Evolutionary conservation across 64 coral and sea anemone species (phyloP).

Genomic region (Catalaphyllia jardinei): DNA sequence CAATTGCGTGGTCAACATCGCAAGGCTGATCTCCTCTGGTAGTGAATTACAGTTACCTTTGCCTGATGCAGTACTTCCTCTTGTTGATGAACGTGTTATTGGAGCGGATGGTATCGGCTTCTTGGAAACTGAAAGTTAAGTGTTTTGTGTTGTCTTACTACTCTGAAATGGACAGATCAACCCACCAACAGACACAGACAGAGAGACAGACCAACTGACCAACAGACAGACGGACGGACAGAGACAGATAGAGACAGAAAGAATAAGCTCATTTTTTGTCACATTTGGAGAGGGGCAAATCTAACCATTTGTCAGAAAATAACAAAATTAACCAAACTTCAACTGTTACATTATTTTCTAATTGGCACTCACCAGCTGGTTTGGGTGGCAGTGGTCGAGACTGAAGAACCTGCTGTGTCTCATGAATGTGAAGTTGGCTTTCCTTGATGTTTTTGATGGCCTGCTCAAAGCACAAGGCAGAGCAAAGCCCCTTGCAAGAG

Average conservation of each 20-base stretch:
- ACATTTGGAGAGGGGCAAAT: too few species aligned
- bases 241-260: too few species aligned
- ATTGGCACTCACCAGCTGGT: neutral
- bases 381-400: neutral
- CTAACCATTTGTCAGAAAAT: too few species aligned
- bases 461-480: constrained; percentile 55
- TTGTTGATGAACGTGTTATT: constrained; percentile 22
- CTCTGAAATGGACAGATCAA: neutral
- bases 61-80: neutral
- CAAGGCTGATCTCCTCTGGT: neutral
- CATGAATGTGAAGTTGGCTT: constrained; percentile 21
- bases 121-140: neutral
- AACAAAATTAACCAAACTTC: too few species aligned
- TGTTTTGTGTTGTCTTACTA: neutral
- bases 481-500: constrained; percentile 51
- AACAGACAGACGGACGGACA: too few species aligned
- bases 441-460: constrained; percentile 38
- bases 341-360: neutral
- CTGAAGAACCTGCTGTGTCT: neutral
- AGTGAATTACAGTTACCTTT: neutral
- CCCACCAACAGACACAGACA: too few species aligned
- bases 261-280: too few species aligned
- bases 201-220: too few species aligned
- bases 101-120: neutral
- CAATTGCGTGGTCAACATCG: too few species aligned